Evolutionary conservation across 2,113 vertebrate genomes (phyloP).

Genomic region (Etheostoma cragini): DNA sequence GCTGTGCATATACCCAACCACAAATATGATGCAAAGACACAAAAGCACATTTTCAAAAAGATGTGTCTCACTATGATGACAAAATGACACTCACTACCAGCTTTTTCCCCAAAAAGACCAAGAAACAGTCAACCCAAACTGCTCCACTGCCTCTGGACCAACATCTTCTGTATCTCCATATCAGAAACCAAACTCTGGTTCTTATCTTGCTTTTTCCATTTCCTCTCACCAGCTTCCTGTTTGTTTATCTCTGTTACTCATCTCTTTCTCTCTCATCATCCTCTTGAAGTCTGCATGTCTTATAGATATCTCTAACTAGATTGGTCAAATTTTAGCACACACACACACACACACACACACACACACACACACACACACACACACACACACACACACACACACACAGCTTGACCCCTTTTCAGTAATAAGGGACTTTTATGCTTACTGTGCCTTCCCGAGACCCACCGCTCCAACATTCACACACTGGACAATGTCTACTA

Average conservation of each 20-base stretch:
- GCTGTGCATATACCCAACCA: neutral
- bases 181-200: constrained; percentile 8
- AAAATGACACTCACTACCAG: too few relatives aligned
- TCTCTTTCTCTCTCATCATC: neutral
- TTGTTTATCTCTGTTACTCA: constrained; percentile 18
- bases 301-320: neutral
- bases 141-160: neutral
- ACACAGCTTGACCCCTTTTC: constrained; percentile 44
- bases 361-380: neutral
- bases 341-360: neutral
- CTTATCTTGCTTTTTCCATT: neutral
- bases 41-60: neutral
- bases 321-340: neutral
- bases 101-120: too few relatives aligned
- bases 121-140: neutral
- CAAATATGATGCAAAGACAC: neutral
- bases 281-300: neutral
- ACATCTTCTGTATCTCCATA: neutral
- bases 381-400: constrained; percentile 7
- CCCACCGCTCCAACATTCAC: constrained; percentile 16
- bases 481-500: neutral
- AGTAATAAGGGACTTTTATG: constrained; percentile 25
- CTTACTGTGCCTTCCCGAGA: constrained; percentile 14
- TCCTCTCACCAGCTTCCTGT: constrained; percentile 33
- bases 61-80: neutral